Evolutionary conservation across 1,140 invertebrate species (phyloP).

Genomic region (Limonius californicus): DNA sequence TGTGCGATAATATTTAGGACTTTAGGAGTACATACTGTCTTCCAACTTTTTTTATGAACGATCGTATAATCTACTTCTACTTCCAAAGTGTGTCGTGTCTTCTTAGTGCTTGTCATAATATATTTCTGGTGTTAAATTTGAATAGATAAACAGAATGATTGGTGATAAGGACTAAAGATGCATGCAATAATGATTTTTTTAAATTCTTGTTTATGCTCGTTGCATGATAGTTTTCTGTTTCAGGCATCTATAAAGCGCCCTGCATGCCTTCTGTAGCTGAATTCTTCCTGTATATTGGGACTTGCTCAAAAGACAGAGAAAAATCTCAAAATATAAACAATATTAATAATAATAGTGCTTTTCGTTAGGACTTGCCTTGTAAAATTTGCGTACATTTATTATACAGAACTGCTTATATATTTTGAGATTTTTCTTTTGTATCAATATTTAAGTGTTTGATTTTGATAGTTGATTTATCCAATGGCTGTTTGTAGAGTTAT

Average conservation of each 20-base stretch:
- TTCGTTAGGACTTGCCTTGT: no score
- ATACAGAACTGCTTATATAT: not conserved
- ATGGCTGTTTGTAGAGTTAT: not conserved
- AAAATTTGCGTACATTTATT: not conserved
- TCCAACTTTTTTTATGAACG: no score
- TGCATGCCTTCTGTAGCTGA: constrained; percentile 45
- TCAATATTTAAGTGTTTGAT: not conserved
- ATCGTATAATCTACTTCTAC: not conserved
- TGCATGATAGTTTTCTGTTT: constrained; percentile 42
- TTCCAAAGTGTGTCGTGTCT: no score
- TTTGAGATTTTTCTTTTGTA: not conserved
- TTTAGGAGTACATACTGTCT: no score
- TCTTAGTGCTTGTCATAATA: no score
- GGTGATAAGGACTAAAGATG: no score
- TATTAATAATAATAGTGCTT: not conserved
- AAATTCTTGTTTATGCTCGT: constrained; percentile 17
- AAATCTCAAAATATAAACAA: not conserved
- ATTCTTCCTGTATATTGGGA: constrained; percentile 1
- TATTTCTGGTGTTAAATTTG: no score
- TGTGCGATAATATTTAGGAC: no score
- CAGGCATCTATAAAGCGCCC: constrained; percentile 40
- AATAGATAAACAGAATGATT: no score
- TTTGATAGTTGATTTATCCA: no score
- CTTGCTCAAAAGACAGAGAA: not conserved
- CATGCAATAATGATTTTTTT: no score